Base-by-base conservation (phyloP, 2,113 vertebrate genomes). In the Zosterops lateralis region DNA sequence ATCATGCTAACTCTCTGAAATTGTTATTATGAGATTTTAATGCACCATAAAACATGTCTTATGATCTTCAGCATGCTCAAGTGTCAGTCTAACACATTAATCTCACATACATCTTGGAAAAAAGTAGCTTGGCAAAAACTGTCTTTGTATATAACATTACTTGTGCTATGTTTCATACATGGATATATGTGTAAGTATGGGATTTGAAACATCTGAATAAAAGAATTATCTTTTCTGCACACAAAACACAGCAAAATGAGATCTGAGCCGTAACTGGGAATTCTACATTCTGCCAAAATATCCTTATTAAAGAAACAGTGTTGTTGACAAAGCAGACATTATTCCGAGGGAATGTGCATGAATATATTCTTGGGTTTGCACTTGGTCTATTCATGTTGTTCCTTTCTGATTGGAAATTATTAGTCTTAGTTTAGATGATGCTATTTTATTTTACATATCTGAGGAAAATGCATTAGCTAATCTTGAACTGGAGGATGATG, bases 41-140 rank as follows among this genome's bases (percentile, higher is more conserved):
- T 95, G 61, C 84, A 93, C 74, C 65, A 81, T 96, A 94, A 97
- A 97, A 73, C 56, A 93, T 11, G 29, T 78, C 87, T 94, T 95
- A 92, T 60, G 73, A 83, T 94, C 73, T 94, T 87, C 72, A 80
- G 91, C 50, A 75, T 38, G 15, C 61, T 94, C 76, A 95, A 76
- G 72, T 73, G 14, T 48, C 93, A 86, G 45, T 79, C 68, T 94
- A 89, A 89, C 22, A 42, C 64, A 88, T 64, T 89, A 91, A 64
- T 88, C 38, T 84, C 73, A 80, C 29, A 77, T 85, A 53, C 32
- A 74, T 82, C 72, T 73, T 81, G 25, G 44, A 87, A 89, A 95
- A 75, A 64, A 75, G 34, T 64, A 57, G 40, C 78, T 93, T 80
- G 53, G 77, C 53, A 92, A 82, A 86, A 92, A 38, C 36, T 60